Percentiles rank a stretch among this genome's conserved stretches.
Evolutionary conservation across 2,888 invertebrate genomes (phyloP).

Genomic region (Brenthis daphne): DNA sequence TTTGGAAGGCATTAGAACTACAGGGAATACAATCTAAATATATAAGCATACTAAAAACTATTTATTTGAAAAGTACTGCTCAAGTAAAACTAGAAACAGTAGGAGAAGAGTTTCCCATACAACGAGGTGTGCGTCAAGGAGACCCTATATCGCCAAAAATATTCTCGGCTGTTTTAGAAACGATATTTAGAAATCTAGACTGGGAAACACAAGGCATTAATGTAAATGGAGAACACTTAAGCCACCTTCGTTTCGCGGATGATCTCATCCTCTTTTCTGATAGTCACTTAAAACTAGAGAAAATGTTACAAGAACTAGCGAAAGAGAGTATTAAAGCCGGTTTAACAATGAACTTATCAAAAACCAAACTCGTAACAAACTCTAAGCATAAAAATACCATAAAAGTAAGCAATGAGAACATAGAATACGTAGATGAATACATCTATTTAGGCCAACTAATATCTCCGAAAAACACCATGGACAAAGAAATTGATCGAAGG

Average conservation of each 20-base stretch:
- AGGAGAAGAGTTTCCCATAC: constrained; percentile 12
- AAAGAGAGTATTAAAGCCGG: constrained; percentile 38
- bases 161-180: constrained; percentile 18
- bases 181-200: constrained; percentile 29
- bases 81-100: too few species aligned
- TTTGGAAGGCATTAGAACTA: constrained; percentile 37
- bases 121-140: constrained; percentile 12
- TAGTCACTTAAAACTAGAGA: constrained; percentile 26
- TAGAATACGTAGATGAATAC: too few species aligned
- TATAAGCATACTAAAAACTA: constrained; percentile 26
- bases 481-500: too few species aligned
- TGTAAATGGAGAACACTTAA: constrained; percentile 32
- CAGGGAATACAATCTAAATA: constrained; percentile 41
- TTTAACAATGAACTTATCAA: background rate
- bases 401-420: too few species aligned
- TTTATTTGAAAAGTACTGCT: too few species aligned
- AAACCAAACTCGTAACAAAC: too few species aligned
- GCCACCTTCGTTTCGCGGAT: constrained; percentile 40
- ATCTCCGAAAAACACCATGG: too few species aligned
- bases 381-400: too few species aligned
- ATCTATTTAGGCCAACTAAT: too few species aligned
- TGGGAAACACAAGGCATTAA: constrained; percentile 35
- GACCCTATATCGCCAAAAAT: constrained; percentile 15
- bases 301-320: constrained; percentile 37
- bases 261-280: constrained; percentile 40